Percentiles rank a stretch among this genome's conserved stretches.
Evolutionary conservation across 2,113 vertebrate species (phyloP).

Genomic region (Telmatochromis brachygnathus): DNA sequence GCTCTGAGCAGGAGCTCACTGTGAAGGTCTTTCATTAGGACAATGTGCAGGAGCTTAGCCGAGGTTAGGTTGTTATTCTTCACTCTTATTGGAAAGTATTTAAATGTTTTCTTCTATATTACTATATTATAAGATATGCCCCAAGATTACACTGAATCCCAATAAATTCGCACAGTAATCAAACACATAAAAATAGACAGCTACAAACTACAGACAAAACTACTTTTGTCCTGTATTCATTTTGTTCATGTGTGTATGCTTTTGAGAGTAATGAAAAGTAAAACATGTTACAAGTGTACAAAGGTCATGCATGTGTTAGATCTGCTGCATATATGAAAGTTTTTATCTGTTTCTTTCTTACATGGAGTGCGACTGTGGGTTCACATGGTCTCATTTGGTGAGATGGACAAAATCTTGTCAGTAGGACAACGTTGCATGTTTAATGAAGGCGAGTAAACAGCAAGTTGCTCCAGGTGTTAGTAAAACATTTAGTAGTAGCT

Average conservation of each 20-base stretch:
- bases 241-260: neutral
- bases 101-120: neutral
- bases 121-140: neutral
- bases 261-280: neutral
- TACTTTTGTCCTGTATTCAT: neutral
- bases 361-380: neutral
- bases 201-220: neutral
- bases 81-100: neutral
- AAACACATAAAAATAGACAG: neutral
- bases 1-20: neutral
- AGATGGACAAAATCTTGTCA: neutral
- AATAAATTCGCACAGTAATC: neutral
- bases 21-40: neutral
- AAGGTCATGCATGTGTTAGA: neutral
- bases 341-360: neutral
- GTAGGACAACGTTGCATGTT: slow-evolving; percentile 8
- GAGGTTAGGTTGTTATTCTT: neutral
- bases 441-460: slow-evolving; percentile 9
- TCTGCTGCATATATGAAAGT: neutral
- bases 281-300: neutral
- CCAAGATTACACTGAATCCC: neutral
- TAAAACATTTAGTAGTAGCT: slow-evolving; percentile 40
- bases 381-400: neutral
- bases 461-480: neutral
- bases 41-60: neutral